Base-by-base conservation (phyloP, 2,888 invertebrate species). In the Tryphoninae sp. region DNA sequence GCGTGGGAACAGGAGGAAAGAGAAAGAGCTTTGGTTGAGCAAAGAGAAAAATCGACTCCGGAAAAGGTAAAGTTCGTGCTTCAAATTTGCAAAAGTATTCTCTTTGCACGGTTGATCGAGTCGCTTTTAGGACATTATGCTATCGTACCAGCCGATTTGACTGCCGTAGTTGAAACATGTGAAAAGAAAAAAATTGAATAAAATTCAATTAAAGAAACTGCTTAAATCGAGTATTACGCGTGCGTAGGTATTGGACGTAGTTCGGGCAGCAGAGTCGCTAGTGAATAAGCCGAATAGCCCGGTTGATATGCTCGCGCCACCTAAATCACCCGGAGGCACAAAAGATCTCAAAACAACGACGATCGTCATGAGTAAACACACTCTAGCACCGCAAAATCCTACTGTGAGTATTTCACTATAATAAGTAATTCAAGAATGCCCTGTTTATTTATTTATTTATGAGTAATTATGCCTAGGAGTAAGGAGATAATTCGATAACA, bases 331-430 rank as follows among this genome's bases (percentile, higher is more conserved):
- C 0, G 93, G 94, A 71, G 94, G 94, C 80, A 93, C 94, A 26
- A 94, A 94, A 89, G 94, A 94, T 88, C 93, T 94, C 86, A 98
- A 98, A 93, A 98, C 97, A 78, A 98, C 98, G 84, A 98, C 97
- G 11, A 96, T 98, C 88, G 97, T 98, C 78, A 97, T 98, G 97
- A 97, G 97, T 92, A 97, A 97, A 92, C 98, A 98, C 92, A 97
- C 97, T 78, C 93, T 97, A 88, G 97, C 96, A 88, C 94, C 95
- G 89, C 96, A 96, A 92, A 93, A 93, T 86, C 92, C 92, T 83
- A 93, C 93, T 92, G 94, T 94, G 91, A 93, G 94, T 94, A 84
- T 67, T 19, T 73, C 55, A 19, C 9, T 55, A 45, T 19, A 55
- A 55, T 6, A 3, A 55, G 7, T 68, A 22, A n/a, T 45, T 55